Evolutionary conservation across 2,797 vertebrate species (phyloP).

Genomic region (Cacajao melanocephalus): DNA sequence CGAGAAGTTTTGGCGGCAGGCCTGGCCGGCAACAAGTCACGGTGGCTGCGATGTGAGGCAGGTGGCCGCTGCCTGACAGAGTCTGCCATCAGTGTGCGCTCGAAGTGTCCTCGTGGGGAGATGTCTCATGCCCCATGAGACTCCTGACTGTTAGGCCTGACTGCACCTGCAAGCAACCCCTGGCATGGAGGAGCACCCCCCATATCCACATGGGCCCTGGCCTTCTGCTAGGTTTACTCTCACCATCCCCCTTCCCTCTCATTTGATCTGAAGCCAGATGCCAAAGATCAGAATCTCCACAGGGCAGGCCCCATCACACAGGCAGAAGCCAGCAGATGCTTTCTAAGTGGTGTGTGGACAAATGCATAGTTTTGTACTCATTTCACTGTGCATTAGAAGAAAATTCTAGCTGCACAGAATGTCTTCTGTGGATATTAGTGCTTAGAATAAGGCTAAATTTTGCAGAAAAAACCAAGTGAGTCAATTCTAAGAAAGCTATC

Average conservation of each 20-base stretch:
- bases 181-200: too few species aligned
- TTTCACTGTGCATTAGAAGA: neutral
- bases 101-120: neutral
- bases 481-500: neutral
- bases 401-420: neutral
- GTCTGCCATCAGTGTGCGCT: accelerated
- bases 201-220: neutral
- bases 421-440: neutral
- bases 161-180: neutral
- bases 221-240: neutral
- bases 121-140: too few species aligned
- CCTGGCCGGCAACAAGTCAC: neutral
- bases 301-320: neutral
- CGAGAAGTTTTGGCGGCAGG: neutral
- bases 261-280: neutral
- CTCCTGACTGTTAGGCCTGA: neutral
- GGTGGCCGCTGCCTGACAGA: neutral
- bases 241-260: neutral
- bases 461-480: neutral
- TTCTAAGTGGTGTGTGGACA: neutral
- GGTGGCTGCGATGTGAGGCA: accelerated
- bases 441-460: slow-evolving; percentile 32
- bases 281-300: neutral
- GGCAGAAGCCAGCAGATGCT: neutral
- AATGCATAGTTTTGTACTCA: neutral